These are phyloP conservation scores for Dromaius novaehollandiae DNA, from an alignment of 2,113 vertebrate genomes.

Conservation along the genomic window DNA sequence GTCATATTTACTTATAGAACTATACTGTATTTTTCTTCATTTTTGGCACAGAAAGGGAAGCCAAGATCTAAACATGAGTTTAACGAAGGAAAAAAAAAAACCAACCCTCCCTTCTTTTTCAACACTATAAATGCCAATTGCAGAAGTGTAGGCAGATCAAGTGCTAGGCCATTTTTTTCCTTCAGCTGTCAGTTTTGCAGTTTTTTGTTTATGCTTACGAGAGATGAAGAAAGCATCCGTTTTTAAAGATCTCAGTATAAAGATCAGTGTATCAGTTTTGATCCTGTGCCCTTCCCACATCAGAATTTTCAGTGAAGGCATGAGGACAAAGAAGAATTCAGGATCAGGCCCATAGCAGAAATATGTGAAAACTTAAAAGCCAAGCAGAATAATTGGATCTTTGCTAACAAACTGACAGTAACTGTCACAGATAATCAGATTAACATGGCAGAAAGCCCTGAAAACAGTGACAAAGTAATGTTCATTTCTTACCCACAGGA, in stretches of 20 bases:
- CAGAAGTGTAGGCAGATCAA: not conserved
- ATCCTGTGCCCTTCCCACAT: not conserved
- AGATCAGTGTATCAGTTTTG: not conserved
- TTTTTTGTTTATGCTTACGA: not conserved
- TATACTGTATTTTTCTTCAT: not conserved
- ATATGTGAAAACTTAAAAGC: slow-evolving; percentile 57
- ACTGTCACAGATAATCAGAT: slow-evolving; percentile 65
- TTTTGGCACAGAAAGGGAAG: not conserved
- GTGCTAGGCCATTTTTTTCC: not conserved
- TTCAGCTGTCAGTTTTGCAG: slow-evolving; percentile 1
- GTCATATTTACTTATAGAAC: not conserved
- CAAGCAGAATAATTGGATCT: slow-evolving; percentile 65
- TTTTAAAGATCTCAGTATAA: not conserved
- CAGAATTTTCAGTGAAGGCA: not conserved
- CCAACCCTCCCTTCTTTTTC: not conserved
- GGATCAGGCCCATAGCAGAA: slow-evolving; percentile 35
- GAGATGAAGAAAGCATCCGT: not conserved
- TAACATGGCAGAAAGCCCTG: slow-evolving; percentile 58
- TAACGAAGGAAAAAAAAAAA: fast-evolving
- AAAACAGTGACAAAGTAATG: slow-evolving; percentile 39
- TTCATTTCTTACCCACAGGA: slow-evolving; percentile 51
- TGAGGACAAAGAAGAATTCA: slow-evolving; percentile 16
- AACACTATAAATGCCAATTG: not conserved
- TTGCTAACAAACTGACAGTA: slow-evolving; percentile 56
- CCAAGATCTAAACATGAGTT: not conserved